Base-by-base conservation (phyloP, 2,888 invertebrate species). In the Apamea crenata region DNA sequence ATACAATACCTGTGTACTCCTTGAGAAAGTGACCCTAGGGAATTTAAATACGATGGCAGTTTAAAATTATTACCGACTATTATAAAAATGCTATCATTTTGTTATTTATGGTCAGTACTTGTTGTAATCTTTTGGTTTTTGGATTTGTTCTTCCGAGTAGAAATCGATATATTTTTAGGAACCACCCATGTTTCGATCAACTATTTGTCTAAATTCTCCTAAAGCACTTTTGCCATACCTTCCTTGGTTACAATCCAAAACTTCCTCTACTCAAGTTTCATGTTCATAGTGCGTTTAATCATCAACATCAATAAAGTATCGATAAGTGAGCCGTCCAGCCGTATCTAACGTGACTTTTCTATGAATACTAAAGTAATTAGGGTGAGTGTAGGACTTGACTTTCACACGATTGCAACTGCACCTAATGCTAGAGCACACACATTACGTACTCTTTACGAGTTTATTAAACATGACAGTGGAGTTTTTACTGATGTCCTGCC, bases 321-420 rank as follows among this genome's bases (percentile, higher is more conserved):
- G 91, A 92, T 89, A 89, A 77, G 40, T 72, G 74, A 80, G 73
- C 29, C 47, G 85, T 80, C 75, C 93, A 91, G 85, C 92, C 90
- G 83, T 93, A 92, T 92, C 92, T 92, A 93, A 93, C 89, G 87
- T 90, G 88, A 77, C 88, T 92, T 92, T 93, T 92, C 93, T 94
- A 95, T 95, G 95, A 95, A 96, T 95, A 93, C 91, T 90, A 86
- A 93, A 93, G 91, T 94, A 95, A 95, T 95, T 94, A 94, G 95
- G 96, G 95, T 94, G 93, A 93, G 89, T 92, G 91, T 91, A 92
- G 93, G 93, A 93, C 93, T 91, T 89, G 84, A 95, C 95, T 96
- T 96, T 96, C 96, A 96, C 96, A 96, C 96, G 89, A 89, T 89
- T 87, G 91, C 92, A 91, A 92, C 91, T 91, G 91, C 92, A 90